phyloP scores from a whole-genome alignment of 2,888 invertebrate species.

The Bombyx huttoni region DNA sequence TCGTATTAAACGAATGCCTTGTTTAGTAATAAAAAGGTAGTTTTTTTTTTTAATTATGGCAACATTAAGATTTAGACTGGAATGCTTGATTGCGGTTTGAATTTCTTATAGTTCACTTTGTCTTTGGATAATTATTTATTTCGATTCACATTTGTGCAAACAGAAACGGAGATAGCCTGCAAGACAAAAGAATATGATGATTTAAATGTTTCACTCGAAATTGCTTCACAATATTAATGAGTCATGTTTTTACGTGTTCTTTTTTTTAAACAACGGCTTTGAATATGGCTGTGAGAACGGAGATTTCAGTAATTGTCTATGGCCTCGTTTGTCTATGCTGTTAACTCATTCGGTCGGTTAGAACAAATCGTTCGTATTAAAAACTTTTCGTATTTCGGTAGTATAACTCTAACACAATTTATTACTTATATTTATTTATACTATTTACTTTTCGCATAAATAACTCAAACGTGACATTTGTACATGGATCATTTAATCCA shows the following conservation, averaged over 20 bases:
- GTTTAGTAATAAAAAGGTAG: slow-evolving; percentile 18
- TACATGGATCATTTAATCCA: no score
- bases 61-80: slow-evolving; percentile 58
- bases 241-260: slow-evolving; percentile 20
- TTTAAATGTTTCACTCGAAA: slow-evolving; percentile 37
- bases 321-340: slow-evolving; percentile 20
- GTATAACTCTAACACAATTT: no score
- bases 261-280: slow-evolving; percentile 10
- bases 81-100: slow-evolving; percentile 48
- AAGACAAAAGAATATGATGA: slow-evolving; percentile 36
- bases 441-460: no score
- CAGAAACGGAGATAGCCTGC: slow-evolving; percentile 38
- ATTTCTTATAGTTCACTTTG: slow-evolving; percentile 35
- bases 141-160: slow-evolving; percentile 57
- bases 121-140: slow-evolving; percentile 41
- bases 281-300: slow-evolving; percentile 14
- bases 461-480: no score
- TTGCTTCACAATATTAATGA: slow-evolving; percentile 32
- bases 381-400: no score
- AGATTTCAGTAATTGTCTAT: slow-evolving; percentile 19
- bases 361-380: neutral
- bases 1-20: slow-evolving; percentile 13
- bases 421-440: no score
- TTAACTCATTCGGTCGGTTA: neutral
- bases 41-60: slow-evolving; percentile 48